Evolutionary conservation across 1,140 invertebrate species (phyloP).

Genomic region (Protaetia brevitarsis): DNA sequence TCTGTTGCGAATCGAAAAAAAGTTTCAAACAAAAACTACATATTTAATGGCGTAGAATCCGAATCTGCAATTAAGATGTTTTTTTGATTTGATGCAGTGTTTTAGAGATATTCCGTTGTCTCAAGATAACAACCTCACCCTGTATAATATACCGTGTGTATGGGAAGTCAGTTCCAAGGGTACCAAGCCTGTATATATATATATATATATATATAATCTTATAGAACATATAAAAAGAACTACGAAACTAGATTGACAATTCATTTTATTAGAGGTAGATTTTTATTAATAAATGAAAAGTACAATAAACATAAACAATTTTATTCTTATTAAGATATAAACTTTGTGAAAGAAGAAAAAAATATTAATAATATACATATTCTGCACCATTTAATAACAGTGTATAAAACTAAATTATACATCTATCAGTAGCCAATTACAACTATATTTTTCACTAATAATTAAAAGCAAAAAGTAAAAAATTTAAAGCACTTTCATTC

Average conservation of each 20-base stretch:
- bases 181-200: too few species aligned
- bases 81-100: too few species aligned
- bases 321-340: constrained; percentile 35
- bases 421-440: constrained; percentile 15
- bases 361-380: constrained; percentile 24
- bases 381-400: constrained; percentile 26
- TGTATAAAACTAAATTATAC: constrained; percentile 6
- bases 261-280: constrained; percentile 45
- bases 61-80: too few species aligned
- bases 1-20: too few species aligned
- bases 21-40: too few species aligned
- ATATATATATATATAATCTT: neutral
- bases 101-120: too few species aligned
- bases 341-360: constrained; percentile 35
- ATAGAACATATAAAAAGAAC: neutral
- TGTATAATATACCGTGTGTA: too few species aligned
- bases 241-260: neutral
- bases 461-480: constrained; percentile 19
- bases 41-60: too few species aligned
- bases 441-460: constrained; percentile 7
- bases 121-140: too few species aligned
- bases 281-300: constrained; percentile 48
- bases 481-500: constrained; percentile 25
- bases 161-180: too few species aligned
- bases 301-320: constrained; percentile 43